Evolutionary conservation across 23 tunicate genomes (phyloP).

Genomic region (Ciona savignyi): DNA sequence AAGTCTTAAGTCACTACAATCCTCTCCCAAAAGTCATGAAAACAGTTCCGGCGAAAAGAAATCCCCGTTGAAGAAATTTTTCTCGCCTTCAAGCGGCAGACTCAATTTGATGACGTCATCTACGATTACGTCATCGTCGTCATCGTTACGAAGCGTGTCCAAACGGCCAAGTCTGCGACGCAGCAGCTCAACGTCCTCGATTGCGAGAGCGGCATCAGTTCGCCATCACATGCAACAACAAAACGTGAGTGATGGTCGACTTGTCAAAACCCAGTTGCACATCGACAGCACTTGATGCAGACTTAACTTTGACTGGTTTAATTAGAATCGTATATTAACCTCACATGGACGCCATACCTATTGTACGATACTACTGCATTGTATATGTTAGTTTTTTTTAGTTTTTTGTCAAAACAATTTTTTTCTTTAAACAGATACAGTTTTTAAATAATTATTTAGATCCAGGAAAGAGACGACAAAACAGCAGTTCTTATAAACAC

Average conservation of each 20-base stretch:
- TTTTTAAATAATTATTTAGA: too few relatives aligned
- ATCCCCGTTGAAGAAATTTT: not conserved
- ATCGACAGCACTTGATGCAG: too few relatives aligned
- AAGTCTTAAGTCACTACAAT: not conserved
- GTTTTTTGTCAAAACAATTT: too few relatives aligned
- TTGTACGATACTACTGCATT: too few relatives aligned
- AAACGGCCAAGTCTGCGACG: slow-evolving; percentile 24
- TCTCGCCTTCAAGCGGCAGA: slow-evolving; percentile 4
- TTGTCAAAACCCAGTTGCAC: too few relatives aligned
- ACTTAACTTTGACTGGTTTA: too few relatives aligned
- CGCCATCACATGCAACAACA: slow-evolving; percentile 6
- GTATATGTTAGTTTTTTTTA: too few relatives aligned
- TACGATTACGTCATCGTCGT: slow-evolving; percentile 9
- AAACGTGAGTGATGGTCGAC: slow-evolving; percentile 23
- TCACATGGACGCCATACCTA: too few relatives aligned
- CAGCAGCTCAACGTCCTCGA: slow-evolving; percentile 55
- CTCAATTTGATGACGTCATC: not conserved
- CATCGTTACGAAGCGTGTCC: slow-evolving; percentile 1
- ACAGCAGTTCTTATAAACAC: too few relatives aligned
- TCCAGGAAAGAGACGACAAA: too few relatives aligned
- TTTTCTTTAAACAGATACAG: too few relatives aligned
- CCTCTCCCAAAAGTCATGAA: not conserved
- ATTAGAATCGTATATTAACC: too few relatives aligned
- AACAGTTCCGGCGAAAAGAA: not conserved
- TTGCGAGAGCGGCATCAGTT: slow-evolving; percentile 16